These are phyloP conservation scores for Drosophila malerkotliana DNA, from an alignment of 1,140 invertebrate species.

Conservation along the genomic window DNA sequence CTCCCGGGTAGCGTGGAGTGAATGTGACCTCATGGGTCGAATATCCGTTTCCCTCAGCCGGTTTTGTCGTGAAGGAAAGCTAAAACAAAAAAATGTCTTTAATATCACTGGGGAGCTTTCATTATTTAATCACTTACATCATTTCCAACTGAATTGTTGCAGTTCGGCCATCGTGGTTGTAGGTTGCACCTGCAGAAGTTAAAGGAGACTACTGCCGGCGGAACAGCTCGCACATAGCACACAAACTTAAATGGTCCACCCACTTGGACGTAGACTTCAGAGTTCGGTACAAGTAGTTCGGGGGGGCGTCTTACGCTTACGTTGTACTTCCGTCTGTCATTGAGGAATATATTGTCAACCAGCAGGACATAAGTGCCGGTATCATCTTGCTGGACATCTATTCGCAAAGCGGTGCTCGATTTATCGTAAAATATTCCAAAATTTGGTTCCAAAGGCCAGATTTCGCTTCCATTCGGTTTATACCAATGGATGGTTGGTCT, in stretches of 20 bases:
- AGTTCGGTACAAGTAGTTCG: conserved; percentile 83
- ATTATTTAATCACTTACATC: not conserved
- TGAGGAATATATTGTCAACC: conserved; percentile 70
- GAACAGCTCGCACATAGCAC: conserved; percentile 84
- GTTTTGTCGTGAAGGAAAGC: conserved; percentile 43
- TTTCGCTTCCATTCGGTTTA: conserved; percentile 62
- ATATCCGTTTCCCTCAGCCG: not conserved
- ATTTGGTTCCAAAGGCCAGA: conserved; percentile 74
- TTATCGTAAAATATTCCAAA: conserved; percentile 73
- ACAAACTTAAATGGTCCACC: conserved; percentile 77
- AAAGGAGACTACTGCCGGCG: conserved; percentile 85
- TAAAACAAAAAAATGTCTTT: not conserved
- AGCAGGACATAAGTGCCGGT: conserved; percentile 83
- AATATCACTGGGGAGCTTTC: too few species aligned
- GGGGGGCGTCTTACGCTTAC: conserved; percentile 58
- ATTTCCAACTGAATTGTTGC: conserved; percentile 1
- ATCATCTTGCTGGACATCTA: conserved; percentile 84
- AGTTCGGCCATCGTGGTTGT: conserved; percentile 65
- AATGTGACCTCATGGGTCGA: too few species aligned
- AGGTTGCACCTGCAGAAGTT: conserved; percentile 81
- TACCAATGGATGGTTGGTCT: conserved; percentile 69
- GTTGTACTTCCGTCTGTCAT: conserved; percentile 55
- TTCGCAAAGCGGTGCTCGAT: conserved; percentile 70
- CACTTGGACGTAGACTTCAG: conserved; percentile 81
- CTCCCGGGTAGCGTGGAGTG: too few species aligned